phyloP scores from a whole-genome alignment of 2,888 invertebrate species.

The Agonopterix subpropinquella region DNA sequence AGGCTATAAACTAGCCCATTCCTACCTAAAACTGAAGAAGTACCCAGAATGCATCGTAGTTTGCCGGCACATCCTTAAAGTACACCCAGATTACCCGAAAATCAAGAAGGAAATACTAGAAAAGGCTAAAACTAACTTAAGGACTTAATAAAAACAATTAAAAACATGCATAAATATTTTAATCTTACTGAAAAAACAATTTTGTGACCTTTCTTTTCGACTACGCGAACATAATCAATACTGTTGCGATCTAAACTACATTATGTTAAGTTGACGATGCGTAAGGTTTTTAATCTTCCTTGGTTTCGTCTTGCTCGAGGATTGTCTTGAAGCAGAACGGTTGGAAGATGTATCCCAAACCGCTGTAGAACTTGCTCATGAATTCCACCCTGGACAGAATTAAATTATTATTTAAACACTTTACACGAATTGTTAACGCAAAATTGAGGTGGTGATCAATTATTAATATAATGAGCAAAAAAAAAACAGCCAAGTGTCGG shows the following conservation, averaged over 20 bases:
- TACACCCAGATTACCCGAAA: slow-evolving; percentile 92
- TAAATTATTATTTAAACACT: too few relatives aligned
- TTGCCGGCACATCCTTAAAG: slow-evolving; percentile 85
- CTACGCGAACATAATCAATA: slow-evolving; percentile 25
- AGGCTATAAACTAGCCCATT: slow-evolving; percentile 95
- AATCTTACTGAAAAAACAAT: slow-evolving; percentile 26
- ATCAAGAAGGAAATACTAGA: slow-evolving; percentile 96
- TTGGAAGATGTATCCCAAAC: slow-evolving; percentile 87
- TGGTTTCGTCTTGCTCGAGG: slow-evolving; percentile 74
- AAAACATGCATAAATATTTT: slow-evolving; percentile 53
- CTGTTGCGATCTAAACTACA: slow-evolving; percentile 41
- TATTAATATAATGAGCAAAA: too few relatives aligned
- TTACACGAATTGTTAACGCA: too few relatives aligned
- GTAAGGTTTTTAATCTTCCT: slow-evolving; percentile 32
- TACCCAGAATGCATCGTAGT: slow-evolving; percentile 94
- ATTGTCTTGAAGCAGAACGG: slow-evolving; percentile 91
- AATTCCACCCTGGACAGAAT: slow-evolving; percentile 89
- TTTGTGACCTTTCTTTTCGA: slow-evolving; percentile 44
- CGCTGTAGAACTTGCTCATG: slow-evolving; percentile 95
- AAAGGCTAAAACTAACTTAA: slow-evolving; percentile 86
- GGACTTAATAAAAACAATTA: slow-evolving; percentile 70
- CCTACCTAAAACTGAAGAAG: slow-evolving; percentile 90
- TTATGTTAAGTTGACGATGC: neutral
- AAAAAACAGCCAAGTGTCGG: too few relatives aligned
- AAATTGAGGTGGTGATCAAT: too few relatives aligned